These are phyloP conservation scores for Steinernema feltiae DNA, from an alignment of 1,140 invertebrate genomes.

Conservation along the genomic window DNA sequence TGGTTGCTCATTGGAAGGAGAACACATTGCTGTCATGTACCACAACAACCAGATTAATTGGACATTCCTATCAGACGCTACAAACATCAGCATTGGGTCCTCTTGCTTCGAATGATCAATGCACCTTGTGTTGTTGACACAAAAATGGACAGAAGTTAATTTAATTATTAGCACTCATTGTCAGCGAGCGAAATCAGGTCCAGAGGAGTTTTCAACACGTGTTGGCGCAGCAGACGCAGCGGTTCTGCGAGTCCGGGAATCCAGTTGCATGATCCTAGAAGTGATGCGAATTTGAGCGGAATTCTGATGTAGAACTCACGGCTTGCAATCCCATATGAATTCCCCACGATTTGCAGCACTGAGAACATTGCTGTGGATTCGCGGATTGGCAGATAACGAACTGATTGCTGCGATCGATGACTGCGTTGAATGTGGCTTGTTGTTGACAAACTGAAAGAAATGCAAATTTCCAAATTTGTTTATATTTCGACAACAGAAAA, in stretches of 20 bases:
- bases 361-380: not conserved
- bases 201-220: not conserved
- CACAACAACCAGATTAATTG: too few relatives aligned
- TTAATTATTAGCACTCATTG: not conserved
- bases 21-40: too few relatives aligned
- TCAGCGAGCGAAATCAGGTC: not conserved
- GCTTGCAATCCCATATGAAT: not conserved
- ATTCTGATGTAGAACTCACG: not conserved
- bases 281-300: not conserved
- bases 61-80: too few relatives aligned
- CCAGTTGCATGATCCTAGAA: not conserved
- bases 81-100: too few relatives aligned
- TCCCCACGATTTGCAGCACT: not conserved
- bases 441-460: not conserved
- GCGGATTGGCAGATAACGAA: not conserved
- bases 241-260: not conserved
- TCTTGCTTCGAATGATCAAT: too few relatives aligned
- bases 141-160: not conserved
- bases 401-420: not conserved
- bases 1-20: too few relatives aligned
- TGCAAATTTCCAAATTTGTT: not conserved
- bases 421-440: not conserved
- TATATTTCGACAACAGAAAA: too few relatives aligned
- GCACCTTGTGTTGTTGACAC: too few relatives aligned
- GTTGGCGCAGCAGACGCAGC: not conserved